Base-by-base conservation (phyloP, 2,797 vertebrate species). In the Tapera naevia region DNA sequence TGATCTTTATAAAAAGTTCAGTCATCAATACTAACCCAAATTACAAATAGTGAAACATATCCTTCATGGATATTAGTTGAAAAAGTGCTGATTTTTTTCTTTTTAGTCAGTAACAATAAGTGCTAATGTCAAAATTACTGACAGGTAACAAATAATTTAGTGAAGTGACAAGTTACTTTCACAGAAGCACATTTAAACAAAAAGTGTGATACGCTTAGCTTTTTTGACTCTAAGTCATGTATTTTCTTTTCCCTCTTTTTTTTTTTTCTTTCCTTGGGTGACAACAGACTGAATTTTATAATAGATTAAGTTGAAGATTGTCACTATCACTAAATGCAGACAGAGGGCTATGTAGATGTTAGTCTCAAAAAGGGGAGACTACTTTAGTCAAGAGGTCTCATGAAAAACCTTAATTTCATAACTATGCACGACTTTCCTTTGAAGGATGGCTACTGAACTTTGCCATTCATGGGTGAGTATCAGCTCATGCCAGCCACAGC, bases 391-490 rank as follows among this genome's bases (percentile, higher is more conserved):
- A 57, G 5, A 62, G 11, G 21, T 2, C 4, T 25, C 12, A 39
- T 11, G 19, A 50, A 51, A 69, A 69, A 25, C 18, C 9, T 54
- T 28, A 32, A 56, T 69, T 69, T 70, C 27, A 21, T 15, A 56
- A 13, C 32, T 48, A 23, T 81, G 25, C 48, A 58, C 9, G 25
- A 39, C 4, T 66, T 39, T 15, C 53, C 21, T 84, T 37, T 53
- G 30, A 58, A 72, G 18, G 10, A 33, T 2, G 2, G 14, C 24
- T 76, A 11, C n/a, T 71, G n/a, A n/a, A 30, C 17, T 65, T 39
- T 1, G 0, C 6, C 8, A 46, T 33, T 23, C 32, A 62, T 13
- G 5, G 21, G 5, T 41, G 12, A 46, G 10, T 10, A 17, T 37
- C 51, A 84, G 21, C 21, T 65, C 3, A 1, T 27, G 37, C 10